A percentile compares a stretch with the other conserved stretches of the same genome.
Conservation (phyloP, 2,888 invertebrate genomes). For the Abrostola triplasia region DNA sequence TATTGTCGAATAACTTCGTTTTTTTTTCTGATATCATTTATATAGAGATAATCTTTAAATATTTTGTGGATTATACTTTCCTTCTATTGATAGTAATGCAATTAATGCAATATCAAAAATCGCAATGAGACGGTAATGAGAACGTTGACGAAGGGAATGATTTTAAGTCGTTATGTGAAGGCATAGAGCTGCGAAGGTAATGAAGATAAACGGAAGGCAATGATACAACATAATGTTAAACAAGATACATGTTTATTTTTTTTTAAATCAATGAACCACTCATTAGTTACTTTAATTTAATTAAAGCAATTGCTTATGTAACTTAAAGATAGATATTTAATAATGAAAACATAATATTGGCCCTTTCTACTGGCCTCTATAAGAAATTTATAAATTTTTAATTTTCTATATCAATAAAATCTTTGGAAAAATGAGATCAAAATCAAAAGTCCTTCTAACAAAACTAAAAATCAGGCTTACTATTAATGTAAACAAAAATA, state of each 20-base stretch:
- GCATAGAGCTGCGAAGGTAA: conserved; percentile 3
- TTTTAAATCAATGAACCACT: conserved; percentile 2
- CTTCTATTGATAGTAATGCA: conserved; percentile 2
- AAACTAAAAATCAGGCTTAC: background rate
- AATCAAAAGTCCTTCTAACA: background rate
- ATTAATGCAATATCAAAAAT: conserved; percentile 2
- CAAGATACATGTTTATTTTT: conserved; percentile 4
- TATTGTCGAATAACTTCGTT: conserved; percentile 2
- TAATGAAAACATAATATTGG: conserved; percentile 1
- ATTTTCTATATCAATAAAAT: background rate
- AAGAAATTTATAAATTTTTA: background rate
- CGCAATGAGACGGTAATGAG: conserved; percentile 7
- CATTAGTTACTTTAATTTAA: background rate
- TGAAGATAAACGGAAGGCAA: conserved; percentile 4
- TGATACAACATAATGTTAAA: conserved; percentile 2
- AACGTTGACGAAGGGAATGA: conserved; percentile 3
- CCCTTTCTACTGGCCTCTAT: conserved; percentile 2
- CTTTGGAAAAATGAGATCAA: conserved; percentile 1
- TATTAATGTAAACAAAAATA: background rate
- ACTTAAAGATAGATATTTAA: conserved; percentile 2
- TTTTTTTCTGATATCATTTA: conserved; percentile 1
- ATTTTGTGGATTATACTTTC: conserved; percentile 5
- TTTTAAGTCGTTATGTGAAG: conserved; percentile 4
- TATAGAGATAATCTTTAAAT: conserved; percentile 1
- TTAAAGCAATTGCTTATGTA: conserved; percentile 2